A percentile compares a stretch with the other conserved stretches of the same genome.
Conservation (phyloP, 2,797 vertebrate species). For the Danionella dracula region DNA sequence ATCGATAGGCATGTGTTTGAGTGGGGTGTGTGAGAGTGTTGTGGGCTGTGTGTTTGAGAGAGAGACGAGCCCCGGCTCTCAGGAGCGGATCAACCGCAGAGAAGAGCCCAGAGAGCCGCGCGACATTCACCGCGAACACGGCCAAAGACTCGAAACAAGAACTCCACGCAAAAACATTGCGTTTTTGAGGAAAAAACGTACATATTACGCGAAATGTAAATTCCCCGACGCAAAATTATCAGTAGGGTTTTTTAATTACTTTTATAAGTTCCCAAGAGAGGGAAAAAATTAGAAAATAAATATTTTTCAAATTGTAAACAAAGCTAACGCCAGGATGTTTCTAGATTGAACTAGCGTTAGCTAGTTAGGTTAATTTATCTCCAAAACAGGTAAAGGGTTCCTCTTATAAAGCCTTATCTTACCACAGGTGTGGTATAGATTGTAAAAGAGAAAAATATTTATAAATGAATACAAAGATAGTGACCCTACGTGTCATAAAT, state of each 20-base stretch:
- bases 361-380: neutral
- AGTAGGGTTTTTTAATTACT: neutral
- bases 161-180: neutral
- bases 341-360: neutral
- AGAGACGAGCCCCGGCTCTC: slow-evolving; percentile 67
- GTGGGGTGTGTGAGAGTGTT: slow-evolving; percentile 53
- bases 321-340: slow-evolving; percentile 17
- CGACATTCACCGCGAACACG: slow-evolving; percentile 26
- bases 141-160: slow-evolving; percentile 36
- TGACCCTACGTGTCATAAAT: slow-evolving; percentile 4
- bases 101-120: slow-evolving; percentile 52
- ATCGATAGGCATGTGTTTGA: slow-evolving; percentile 67
- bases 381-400: slow-evolving; percentile 20
- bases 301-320: slow-evolving; percentile 13
- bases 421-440: slow-evolving; percentile 23
- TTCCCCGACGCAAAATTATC: neutral
- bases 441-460: neutral
- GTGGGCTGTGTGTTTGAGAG: slow-evolving; percentile 48
- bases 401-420: slow-evolving; percentile 14
- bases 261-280: neutral
- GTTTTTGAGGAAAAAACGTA: neutral
- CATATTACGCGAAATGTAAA: neutral
- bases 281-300: neutral
- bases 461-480: slow-evolving; percentile 15
- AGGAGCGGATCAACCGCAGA: slow-evolving; percentile 64